Base-by-base conservation (phyloP, 2,797 vertebrate genomes). In the Falco naumanni region DNA sequence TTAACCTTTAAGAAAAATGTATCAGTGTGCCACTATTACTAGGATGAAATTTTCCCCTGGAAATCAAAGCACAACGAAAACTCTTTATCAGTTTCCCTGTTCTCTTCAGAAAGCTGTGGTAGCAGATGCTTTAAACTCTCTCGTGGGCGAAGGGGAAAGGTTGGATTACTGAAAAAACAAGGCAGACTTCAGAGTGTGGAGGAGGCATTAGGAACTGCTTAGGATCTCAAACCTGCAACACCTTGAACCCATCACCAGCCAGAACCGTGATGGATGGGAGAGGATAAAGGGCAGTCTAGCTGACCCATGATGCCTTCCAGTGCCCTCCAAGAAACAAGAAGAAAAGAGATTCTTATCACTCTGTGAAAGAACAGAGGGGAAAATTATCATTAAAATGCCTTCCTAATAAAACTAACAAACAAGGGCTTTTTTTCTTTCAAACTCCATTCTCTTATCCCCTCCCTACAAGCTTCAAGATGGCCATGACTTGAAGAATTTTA, bases 131-230 rank as follows among this genome's bases (percentile, higher is more conserved):
- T 97, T 97, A 95, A 96, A 96, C 93, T 84, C 95, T 95, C 91
- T 91, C 19, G 89, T 89, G 83, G 85, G 78, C 92, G 93, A 96
- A 96, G 91, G 77, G 93, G 89, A 92, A 96, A 96, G 95, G 89
- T 97, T 96, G 95, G 86, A 83, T 97, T 97, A 97, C 96, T 96
- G 95, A 97, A 97, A 97, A 96, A 97, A 97, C 97, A 97, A 97
- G 90, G 84, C 94, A 90, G 76, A 56, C 95, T 91, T 96, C 95
- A 84, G 90, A 90, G 85, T 93, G 95, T 91, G 93, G 95, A 96
- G 88, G 93, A 96, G 90, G 90, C 91, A 92, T 94, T 96, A 96
- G 91, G 94, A 94, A 93, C 95, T 97, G 94, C 93, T 97, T 96
- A 96, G 97, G 82, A 95, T 97, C 95, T 96, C 96, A 95, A 86